These are phyloP conservation scores for Dromaius novaehollandiae DNA, from an alignment of 2,113 vertebrate genomes.

Conservation along the genomic window DNA sequence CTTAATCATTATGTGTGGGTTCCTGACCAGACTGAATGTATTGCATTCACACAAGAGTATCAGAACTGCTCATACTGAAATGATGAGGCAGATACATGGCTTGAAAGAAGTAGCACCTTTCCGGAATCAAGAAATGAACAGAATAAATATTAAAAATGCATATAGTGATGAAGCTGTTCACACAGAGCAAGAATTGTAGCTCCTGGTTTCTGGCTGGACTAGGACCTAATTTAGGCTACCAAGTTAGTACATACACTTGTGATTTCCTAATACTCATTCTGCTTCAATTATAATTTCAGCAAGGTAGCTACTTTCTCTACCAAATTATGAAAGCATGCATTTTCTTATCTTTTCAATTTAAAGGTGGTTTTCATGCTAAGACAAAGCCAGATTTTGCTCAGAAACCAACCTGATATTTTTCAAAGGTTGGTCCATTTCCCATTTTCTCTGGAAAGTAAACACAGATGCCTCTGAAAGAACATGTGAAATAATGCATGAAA, in stretches of 20 bases:
- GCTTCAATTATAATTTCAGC: neutral
- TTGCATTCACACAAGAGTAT: neutral
- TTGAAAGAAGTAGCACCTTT: neutral
- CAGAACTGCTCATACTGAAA: neutral
- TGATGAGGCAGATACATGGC: neutral
- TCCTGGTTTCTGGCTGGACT: neutral
- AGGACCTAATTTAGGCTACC: neutral
- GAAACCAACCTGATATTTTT: neutral
- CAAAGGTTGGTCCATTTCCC: neutral
- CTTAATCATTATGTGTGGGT: neutral
- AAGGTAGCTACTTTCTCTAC: neutral
- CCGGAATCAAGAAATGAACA: neutral
- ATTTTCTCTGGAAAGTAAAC: neutral
- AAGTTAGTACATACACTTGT: neutral
- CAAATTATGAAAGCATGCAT: neutral
- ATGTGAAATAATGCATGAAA: neutral
- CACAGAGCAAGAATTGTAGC: neutral
- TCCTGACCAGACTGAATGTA: neutral
- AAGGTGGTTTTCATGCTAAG: neutral
- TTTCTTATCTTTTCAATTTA: neutral
- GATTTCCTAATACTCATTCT: neutral
- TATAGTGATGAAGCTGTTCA: neutral
- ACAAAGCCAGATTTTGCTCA: neutral
- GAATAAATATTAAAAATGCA: neutral
- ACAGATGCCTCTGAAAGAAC: neutral